Evolutionary conservation across 2,888 invertebrate species (phyloP).

Genomic region (Troides helena): DNA sequence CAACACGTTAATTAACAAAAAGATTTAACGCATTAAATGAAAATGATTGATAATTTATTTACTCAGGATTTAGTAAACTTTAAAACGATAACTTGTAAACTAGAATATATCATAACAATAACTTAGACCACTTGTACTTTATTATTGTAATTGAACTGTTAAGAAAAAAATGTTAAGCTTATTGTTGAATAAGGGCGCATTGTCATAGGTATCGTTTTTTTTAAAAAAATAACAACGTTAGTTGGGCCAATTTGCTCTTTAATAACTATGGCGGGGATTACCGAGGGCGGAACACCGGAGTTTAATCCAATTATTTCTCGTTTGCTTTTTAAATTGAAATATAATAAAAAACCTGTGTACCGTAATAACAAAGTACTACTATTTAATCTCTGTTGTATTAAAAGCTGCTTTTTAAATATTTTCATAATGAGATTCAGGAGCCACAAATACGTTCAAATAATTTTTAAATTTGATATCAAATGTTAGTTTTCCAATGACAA

Average conservation of each 20-base stretch:
- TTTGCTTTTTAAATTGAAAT: slow-evolving; percentile 30
- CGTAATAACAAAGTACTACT: slow-evolving; percentile 9
- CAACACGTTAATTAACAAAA: no score
- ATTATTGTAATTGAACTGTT: slow-evolving; percentile 13
- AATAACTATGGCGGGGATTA: slow-evolving; percentile 30
- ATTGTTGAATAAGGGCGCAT: slow-evolving; percentile 6
- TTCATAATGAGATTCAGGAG: background rate
- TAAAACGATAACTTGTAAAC: background rate
- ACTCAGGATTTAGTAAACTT: no score
- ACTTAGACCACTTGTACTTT: background rate
- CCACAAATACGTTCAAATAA: background rate
- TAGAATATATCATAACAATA: background rate
- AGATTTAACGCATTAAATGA: no score
- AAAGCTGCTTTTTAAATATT: background rate
- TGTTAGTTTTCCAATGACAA: background rate
- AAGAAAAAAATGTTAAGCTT: slow-evolving; percentile 4
- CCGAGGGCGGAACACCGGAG: slow-evolving; percentile 22
- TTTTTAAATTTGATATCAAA: background rate
- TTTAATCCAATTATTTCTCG: slow-evolving; percentile 31
- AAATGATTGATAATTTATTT: no score
- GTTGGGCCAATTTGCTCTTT: slow-evolving; percentile 29
- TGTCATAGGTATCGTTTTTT: slow-evolving; percentile 12
- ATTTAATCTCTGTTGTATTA: slow-evolving; percentile 9
- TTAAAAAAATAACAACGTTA: slow-evolving; percentile 23
- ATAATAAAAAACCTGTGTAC: slow-evolving; percentile 23